Conservation (phyloP, 1,140 invertebrate species). For the Aculops lycopersici region DNA sequence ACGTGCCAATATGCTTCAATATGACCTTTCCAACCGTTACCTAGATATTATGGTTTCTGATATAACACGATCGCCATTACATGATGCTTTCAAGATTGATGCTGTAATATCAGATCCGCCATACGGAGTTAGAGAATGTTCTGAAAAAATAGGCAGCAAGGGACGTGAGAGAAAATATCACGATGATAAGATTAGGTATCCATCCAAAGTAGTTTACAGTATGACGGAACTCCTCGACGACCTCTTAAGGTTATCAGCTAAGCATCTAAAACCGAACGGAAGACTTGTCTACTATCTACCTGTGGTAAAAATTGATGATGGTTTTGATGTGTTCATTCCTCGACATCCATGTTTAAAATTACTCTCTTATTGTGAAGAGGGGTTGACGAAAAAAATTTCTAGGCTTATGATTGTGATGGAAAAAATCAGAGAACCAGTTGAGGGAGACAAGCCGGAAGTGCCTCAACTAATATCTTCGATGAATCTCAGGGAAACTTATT, state of each 20-base stretch:
- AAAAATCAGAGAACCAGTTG: slow-evolving; percentile 23
- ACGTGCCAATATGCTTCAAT: slow-evolving; percentile 47
- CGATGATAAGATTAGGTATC: slow-evolving; percentile 30
- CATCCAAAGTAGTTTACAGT: slow-evolving; percentile 53
- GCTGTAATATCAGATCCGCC: slow-evolving; percentile 78
- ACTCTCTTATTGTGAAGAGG: slow-evolving; percentile 51
- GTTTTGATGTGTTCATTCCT: not conserved
- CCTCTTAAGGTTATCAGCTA: slow-evolving; percentile 42
- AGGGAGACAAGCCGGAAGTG: not conserved
- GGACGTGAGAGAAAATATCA: slow-evolving; percentile 10
- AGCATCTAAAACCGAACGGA: slow-evolving; percentile 35
- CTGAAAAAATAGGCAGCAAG: slow-evolving; percentile 38
- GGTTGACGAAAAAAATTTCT: slow-evolving; percentile 36
- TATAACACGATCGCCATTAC: slow-evolving; percentile 26
- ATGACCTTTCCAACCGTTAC: slow-evolving; percentile 35
- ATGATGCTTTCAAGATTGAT: slow-evolving; percentile 29
- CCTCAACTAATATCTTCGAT: too few species aligned
- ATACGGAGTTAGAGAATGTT: slow-evolving; percentile 70
- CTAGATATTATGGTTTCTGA: slow-evolving; percentile 64
- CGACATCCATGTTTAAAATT: slow-evolving; percentile 38
- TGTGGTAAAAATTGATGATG: slow-evolving; percentile 21
- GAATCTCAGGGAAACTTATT: too few species aligned
- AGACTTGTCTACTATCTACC: slow-evolving; percentile 72
- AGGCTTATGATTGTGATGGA: slow-evolving; percentile 50
- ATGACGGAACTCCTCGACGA: slow-evolving; percentile 45